Evolutionary conservation across 2,797 vertebrate species (phyloP).

Genomic region (Oreortyx pictus): DNA sequence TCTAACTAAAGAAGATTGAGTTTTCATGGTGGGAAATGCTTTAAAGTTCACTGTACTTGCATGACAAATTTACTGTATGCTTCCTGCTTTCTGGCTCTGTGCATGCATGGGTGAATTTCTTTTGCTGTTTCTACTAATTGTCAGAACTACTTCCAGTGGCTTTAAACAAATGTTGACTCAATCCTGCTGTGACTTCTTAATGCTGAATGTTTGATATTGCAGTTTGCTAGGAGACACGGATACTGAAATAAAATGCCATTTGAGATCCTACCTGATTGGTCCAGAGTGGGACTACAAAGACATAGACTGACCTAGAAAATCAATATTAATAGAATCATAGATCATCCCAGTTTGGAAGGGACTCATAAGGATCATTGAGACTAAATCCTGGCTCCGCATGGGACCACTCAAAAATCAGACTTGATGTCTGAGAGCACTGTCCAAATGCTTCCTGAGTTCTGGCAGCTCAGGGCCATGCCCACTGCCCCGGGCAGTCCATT

Average conservation of each 20-base stretch:
- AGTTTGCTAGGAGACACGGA: slow-evolving; percentile 39
- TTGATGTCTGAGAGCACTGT: no score
- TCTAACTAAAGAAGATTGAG: slow-evolving; percentile 30
- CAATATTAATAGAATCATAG: background rate
- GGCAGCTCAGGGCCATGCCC: no score
- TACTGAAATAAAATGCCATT: slow-evolving; percentile 9
- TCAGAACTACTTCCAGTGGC: slow-evolving; percentile 40
- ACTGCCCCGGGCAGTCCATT: no score
- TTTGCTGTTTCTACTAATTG: slow-evolving; percentile 56
- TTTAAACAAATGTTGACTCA: slow-evolving; percentile 65
- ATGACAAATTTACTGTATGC: slow-evolving; percentile 24
- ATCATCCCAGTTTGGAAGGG: no score
- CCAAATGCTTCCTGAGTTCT: no score
- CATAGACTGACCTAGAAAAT: slow-evolving; percentile 44
- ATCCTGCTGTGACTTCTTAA: slow-evolving; percentile 53
- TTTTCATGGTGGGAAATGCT: slow-evolving; percentile 35
- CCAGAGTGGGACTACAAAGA: background rate
- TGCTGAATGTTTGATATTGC: slow-evolving; percentile 10
- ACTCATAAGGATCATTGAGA: no score
- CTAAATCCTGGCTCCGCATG: no score
- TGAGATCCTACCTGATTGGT: background rate
- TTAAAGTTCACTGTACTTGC: slow-evolving; percentile 54
- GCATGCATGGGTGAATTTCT: background rate
- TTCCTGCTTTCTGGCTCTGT: slow-evolving; percentile 4
- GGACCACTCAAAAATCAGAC: no score